These are phyloP conservation scores for Melanotaenia parkinsoni DNA, from an alignment of 2,797 vertebrate species.

Conservation along the genomic window DNA sequence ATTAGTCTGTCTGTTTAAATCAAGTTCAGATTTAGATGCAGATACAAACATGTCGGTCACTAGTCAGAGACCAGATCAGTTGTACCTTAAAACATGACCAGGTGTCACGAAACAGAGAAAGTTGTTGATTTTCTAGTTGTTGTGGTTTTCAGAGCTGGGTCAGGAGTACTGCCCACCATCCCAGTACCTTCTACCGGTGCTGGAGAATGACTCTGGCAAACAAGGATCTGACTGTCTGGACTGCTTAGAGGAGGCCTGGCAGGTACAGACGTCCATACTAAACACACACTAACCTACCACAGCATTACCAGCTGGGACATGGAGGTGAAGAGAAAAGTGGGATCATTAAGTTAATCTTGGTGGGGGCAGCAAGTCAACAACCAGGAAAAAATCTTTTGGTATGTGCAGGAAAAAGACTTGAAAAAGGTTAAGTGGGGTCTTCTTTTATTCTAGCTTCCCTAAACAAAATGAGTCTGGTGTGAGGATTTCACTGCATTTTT, in stretches of 20 bases:
- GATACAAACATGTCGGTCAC: too few relatives aligned
- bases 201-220: conserved; percentile 82
- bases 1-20: too few relatives aligned
- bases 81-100: too few relatives aligned
- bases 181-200: conserved; percentile 86
- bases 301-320: neutral
- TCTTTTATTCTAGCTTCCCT: too few relatives aligned
- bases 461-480: too few relatives aligned
- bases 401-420: too few relatives aligned
- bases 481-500: too few relatives aligned
- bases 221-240: conserved; percentile 62
- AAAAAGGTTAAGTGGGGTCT: too few relatives aligned
- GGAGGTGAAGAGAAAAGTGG: neutral
- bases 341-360: neutral
- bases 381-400: too few relatives aligned
- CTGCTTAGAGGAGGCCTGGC: conserved; percentile 84
- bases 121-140: neutral
- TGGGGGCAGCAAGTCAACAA: too few relatives aligned
- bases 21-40: too few relatives aligned
- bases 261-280: conserved; percentile 77
- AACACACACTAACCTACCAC: neutral
- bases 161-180: conserved; percentile 91
- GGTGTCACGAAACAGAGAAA: neutral
- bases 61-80: too few relatives aligned
- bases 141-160: conserved; percentile 84